Conservation (phyloP, 2,797 vertebrate genomes). For the Dermochelys coriacea region DNA sequence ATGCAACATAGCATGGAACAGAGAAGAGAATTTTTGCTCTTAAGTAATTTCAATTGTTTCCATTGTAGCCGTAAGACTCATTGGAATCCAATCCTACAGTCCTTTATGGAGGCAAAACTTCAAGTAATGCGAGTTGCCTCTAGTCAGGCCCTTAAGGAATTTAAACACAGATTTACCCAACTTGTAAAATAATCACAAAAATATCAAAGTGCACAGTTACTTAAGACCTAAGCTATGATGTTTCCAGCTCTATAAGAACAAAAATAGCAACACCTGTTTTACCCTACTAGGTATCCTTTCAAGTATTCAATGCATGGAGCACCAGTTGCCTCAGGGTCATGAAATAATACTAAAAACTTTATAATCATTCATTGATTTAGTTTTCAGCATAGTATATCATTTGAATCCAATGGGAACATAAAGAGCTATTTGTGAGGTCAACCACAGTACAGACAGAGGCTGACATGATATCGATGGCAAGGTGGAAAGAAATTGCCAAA, state of each 20-base stretch:
- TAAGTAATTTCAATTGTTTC: not conserved
- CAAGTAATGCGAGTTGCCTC: not conserved
- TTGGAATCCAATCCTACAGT: not conserved
- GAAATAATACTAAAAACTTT: slow-evolving; percentile 97
- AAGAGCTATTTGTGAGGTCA: slow-evolving; percentile 95
- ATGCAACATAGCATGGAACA: not conserved
- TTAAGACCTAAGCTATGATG: not conserved
- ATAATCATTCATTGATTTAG: slow-evolving; percentile 99
- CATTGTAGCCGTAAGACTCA: not conserved
- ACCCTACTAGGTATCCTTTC: slow-evolving; percentile 81
- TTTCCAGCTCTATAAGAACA: slow-evolving; percentile 6
- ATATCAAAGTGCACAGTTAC: not conserved
- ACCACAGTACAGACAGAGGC: slow-evolving; percentile 90
- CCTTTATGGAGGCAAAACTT: not conserved
- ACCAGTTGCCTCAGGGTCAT: slow-evolving; percentile 85
- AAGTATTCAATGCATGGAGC: slow-evolving; percentile 84
- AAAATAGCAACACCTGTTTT: slow-evolving; percentile 55
- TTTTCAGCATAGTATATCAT: slow-evolving; percentile 98
- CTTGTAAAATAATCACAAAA: not conserved
- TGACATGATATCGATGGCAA: slow-evolving; percentile 96
- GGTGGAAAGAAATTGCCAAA: slow-evolving; percentile 98
- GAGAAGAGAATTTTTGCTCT: not conserved
- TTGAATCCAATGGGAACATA: slow-evolving; percentile 96
- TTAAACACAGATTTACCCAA: not conserved
- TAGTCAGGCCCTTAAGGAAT: not conserved